Percentiles rank a stretch among this genome's conserved stretches.
Conservation (phyloP, 2,113 vertebrate genomes). For the Gymnocephalus cernua region DNA sequence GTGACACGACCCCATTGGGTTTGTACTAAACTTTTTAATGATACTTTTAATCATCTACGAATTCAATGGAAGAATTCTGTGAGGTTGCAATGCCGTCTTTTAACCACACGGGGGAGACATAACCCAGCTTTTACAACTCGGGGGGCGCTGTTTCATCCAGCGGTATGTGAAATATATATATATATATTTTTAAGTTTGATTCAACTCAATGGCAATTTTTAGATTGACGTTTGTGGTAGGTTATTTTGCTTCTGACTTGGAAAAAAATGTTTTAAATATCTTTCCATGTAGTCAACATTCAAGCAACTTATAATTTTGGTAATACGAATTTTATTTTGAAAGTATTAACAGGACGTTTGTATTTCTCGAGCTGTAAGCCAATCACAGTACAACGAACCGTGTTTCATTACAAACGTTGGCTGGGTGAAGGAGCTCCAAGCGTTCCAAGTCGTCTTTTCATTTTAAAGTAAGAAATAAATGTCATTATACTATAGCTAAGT, state of each 20-base stretch:
- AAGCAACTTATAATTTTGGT: background rate
- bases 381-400: slow-evolving; percentile 3
- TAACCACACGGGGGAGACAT: background rate
- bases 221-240: no score
- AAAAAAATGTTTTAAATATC: no score
- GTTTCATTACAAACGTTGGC: background rate
- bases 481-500: rapidly evolving
- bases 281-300: no score
- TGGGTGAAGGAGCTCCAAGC: background rate
- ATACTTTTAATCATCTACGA: no score
- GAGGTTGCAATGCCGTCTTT: background rate
- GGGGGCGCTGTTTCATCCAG: slow-evolving; percentile 31
- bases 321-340: slow-evolving; percentile 25
- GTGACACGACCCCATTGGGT: background rate
- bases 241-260: no score
- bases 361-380: slow-evolving; percentile 21
- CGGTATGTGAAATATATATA: no score
- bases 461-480: slow-evolving; percentile 21
- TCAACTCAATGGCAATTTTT: no score
- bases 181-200: no score
- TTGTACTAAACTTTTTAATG: background rate
- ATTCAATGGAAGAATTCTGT: background rate
- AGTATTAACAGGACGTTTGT: background rate
- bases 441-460: background rate
- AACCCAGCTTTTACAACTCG: background rate